Evolutionary conservation across 2,888 invertebrate genomes (phyloP).

Genomic region (Pterostichus madidus): DNA sequence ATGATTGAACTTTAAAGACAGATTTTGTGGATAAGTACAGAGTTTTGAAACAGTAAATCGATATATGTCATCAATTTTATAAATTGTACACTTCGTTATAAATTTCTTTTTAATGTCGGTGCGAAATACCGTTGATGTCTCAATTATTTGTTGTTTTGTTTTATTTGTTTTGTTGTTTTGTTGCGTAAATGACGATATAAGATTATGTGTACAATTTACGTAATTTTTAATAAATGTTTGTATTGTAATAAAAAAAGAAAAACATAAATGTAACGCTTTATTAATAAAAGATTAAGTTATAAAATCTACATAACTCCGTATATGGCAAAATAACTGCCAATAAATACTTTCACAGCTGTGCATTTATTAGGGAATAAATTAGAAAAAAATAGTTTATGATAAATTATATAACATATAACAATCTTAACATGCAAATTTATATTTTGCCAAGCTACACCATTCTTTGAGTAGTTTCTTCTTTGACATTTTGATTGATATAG

Average conservation of each 20-base stretch:
- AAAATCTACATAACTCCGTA: constrained; percentile 36
- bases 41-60: not conserved
- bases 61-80: constrained; percentile 9
- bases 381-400: not conserved
- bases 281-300: constrained; percentile 52
- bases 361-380: constrained; percentile 42
- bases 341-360: constrained; percentile 32
- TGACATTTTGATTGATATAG: no score
- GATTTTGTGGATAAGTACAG: constrained; percentile 14
- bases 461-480: no score
- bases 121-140: not conserved
- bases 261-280: constrained; percentile 20
- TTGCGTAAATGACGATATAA: not conserved
- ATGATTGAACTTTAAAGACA: constrained; percentile 21
- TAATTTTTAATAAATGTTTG: constrained; percentile 6
- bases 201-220: not conserved
- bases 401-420: constrained; percentile 8
- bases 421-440: constrained; percentile 5
- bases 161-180: not conserved
- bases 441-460: no score
- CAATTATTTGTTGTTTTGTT: constrained; percentile 11
- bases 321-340: constrained; percentile 40
- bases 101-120: constrained; percentile 31
- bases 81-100: constrained; percentile 1
- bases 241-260: constrained; percentile 1